phyloP scores from a whole-genome alignment of 2,888 invertebrate genomes.

The Tipula confusa region DNA sequence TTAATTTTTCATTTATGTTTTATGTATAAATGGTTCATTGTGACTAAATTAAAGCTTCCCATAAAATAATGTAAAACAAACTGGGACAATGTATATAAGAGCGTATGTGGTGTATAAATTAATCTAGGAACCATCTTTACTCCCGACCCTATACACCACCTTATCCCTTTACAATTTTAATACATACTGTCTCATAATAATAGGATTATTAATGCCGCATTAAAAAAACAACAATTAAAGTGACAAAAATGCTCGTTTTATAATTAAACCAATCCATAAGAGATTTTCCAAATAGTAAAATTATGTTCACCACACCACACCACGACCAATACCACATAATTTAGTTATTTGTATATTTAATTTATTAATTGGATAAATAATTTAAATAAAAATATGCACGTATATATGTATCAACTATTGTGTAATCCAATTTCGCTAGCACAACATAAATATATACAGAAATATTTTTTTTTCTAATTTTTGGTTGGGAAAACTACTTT shows the following conservation, averaged over 20 bases:
- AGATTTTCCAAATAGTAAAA: neutral
- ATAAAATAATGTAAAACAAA: neutral
- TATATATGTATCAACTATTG: neutral
- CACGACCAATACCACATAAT: neutral
- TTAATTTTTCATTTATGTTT: neutral
- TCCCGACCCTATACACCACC: neutral
- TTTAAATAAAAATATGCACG: neutral
- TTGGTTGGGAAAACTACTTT: neutral
- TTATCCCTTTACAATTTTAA: neutral
- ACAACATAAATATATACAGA: neutral
- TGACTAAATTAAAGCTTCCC: neutral
- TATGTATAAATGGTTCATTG: neutral
- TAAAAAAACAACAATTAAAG: neutral
- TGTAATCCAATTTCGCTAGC: neutral
- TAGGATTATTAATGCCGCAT: neutral
- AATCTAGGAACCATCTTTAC: neutral
- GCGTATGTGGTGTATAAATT: neutral
- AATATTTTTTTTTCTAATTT: no score
- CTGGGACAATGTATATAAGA: neutral
- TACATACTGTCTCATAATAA: no score
- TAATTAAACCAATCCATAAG: neutral
- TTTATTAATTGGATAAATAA: slow-evolving; percentile 1
- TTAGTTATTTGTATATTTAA: neutral
- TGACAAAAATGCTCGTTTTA: neutral
- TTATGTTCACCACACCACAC: no score